These are phyloP conservation scores for Brachionus paranguensis DNA, from an alignment of 1,140 invertebrate species.

Conservation along the genomic window DNA sequence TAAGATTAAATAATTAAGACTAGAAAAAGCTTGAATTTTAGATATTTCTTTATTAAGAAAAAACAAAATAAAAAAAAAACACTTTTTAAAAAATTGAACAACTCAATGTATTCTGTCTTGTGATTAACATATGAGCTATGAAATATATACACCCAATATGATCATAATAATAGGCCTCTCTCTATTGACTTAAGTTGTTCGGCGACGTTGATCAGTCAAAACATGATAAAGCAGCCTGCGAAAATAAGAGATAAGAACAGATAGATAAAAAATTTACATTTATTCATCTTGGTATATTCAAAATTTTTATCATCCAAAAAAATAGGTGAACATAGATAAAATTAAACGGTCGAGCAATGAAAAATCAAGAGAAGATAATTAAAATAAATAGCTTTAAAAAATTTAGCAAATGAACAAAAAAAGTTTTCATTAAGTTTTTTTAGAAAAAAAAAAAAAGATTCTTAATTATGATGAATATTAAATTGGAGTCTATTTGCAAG, in stretches of 20 bases:
- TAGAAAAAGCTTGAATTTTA: not conserved
- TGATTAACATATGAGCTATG: not conserved
- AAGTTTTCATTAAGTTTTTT: slow-evolving; percentile 9
- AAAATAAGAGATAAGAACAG: not conserved
- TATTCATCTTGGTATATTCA: slow-evolving; percentile 7
- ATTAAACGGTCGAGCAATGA: slow-evolving; percentile 29
- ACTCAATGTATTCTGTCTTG: not conserved
- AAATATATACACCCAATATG: not conserved
- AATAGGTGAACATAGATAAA: slow-evolving; percentile 30
- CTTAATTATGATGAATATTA: not conserved
- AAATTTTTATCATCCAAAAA: slow-evolving; percentile 34
- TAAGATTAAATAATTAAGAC: not conserved
- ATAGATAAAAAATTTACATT: slow-evolving; percentile 25
- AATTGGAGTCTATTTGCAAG: not conserved
- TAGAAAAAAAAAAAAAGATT: slow-evolving; percentile 1
- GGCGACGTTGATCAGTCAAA: not conserved
- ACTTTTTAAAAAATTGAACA: not conserved
- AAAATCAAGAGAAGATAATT: slow-evolving; percentile 27
- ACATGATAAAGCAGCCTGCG: not conserved
- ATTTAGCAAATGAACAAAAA: not conserved
- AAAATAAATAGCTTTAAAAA: slow-evolving; percentile 8
- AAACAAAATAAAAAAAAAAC: not conserved
- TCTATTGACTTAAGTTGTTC: not conserved
- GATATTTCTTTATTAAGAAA: not conserved
- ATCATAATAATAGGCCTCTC: not conserved